These are phyloP conservation scores for Eulithis testata DNA, from an alignment of 2,888 invertebrate genomes.

Conservation along the genomic window DNA sequence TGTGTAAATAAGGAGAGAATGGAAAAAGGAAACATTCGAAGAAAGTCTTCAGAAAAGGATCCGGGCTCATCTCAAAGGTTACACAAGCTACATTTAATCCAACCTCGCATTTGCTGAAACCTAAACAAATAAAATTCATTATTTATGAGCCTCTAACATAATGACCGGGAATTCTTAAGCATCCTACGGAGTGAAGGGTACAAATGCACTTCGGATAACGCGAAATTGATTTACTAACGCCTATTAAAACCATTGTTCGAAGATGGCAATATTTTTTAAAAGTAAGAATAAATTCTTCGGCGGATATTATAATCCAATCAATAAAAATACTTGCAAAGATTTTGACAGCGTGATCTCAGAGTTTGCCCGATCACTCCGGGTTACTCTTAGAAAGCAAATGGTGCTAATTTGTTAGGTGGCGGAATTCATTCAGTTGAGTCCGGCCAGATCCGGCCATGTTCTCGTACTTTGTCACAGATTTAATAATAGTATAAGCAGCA, in stretches of 20 bases:
- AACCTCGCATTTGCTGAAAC: constrained; percentile 30
- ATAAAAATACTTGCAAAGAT: too few species aligned
- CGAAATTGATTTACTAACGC: too few species aligned
- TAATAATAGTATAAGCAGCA: neutral
- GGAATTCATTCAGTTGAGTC: constrained; percentile 44
- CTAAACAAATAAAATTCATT: constrained; percentile 43
- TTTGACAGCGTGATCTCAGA: neutral
- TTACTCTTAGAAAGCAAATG: constrained; percentile 36
- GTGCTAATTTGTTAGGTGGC: constrained; percentile 42
- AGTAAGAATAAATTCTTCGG: too few species aligned
- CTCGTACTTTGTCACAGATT: constrained; percentile 26
- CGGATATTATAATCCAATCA: too few species aligned
- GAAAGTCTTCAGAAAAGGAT: constrained; percentile 17
- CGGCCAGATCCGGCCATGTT: constrained; percentile 34
- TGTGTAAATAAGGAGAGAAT: constrained; percentile 10
- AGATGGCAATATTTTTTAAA: too few species aligned
- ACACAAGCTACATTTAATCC: constrained; percentile 26
- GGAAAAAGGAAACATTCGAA: constrained; percentile 9
- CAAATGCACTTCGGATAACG: neutral
- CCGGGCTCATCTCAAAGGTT: constrained; percentile 21
- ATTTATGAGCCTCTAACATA: constrained; percentile 40
- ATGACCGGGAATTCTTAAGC: constrained; percentile 35
- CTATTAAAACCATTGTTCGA: too few species aligned
- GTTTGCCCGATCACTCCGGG: constrained; percentile 1
- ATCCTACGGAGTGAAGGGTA: constrained; percentile 2